phyloP scores from a whole-genome alignment of 1,140 invertebrate genomes.

The Papilio polyxenes region DNA sequence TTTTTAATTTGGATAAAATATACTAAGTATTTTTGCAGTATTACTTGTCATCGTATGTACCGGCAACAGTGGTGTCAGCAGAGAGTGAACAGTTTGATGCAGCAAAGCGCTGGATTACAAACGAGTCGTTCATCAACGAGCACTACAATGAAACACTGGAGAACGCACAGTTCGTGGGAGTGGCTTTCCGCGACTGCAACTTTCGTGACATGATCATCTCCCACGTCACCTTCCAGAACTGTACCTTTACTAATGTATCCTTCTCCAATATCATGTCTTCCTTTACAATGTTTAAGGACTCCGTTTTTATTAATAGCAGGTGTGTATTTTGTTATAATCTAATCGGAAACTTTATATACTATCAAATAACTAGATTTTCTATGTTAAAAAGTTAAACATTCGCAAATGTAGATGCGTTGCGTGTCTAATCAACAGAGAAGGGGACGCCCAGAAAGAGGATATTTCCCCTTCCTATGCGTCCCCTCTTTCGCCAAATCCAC shows the following conservation, averaged over 20 bases:
- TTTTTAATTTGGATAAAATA: not conserved
- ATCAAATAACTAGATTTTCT: too few relatives aligned
- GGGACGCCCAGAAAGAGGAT: too few relatives aligned
- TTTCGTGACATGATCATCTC: conserved; percentile 77
- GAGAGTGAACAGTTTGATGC: conserved; percentile 64
- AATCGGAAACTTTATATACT: too few relatives aligned
- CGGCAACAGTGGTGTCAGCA: conserved; percentile 59
- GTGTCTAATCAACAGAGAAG: too few relatives aligned
- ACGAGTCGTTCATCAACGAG: conserved; percentile 52
- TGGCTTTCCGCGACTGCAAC: conserved; percentile 71
- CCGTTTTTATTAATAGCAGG: conserved; percentile 73
- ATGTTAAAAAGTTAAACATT: too few relatives aligned
- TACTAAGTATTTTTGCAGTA: conserved; percentile 57
- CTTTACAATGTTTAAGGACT: conserved; percentile 68
- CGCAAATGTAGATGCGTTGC: too few relatives aligned
- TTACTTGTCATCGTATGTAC: conserved; percentile 71
- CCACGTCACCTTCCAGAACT: conserved; percentile 77
- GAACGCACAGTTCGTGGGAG: conserved; percentile 70
- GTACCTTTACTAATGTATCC: conserved; percentile 71
- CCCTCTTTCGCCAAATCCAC: too few relatives aligned
- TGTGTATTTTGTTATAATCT: conserved; percentile 49
- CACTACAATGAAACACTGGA: conserved; percentile 71
- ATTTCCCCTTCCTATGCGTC: too few relatives aligned
- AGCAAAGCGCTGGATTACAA: conserved; percentile 49
- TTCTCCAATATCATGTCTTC: conserved; percentile 78